Base-by-base conservation (phyloP, 2,797 vertebrate species). In the Macropodus opercularis region DNA sequence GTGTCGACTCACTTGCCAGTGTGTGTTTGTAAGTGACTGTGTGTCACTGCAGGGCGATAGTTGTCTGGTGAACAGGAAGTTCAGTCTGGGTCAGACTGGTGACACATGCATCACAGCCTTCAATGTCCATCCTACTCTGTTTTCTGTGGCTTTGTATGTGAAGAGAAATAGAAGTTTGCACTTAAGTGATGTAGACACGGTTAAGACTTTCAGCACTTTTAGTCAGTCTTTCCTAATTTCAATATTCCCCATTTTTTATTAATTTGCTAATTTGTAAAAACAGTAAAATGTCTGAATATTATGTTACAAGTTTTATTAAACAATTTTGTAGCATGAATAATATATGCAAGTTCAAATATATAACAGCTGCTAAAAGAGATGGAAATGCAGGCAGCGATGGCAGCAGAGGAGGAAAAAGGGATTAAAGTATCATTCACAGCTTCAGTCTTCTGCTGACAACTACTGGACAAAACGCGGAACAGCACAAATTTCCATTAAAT, bases 21-120 rank as follows among this genome's bases (percentile, higher is more conserved):
- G 56, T 51, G 65, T 42, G 27, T 47, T 57, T 60, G 40, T 46
- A 65, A 69, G 62, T 59, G 32, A 39, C 15, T 48, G 38, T 65
- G 66, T 56, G 66, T 63, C 76, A 83, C 83, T 67, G 60, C 32
- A 84, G 88, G 86, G 80, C 67, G 7, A 72, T 73, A 71, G 78
- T 76, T 89, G 83, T 88, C 79, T 66, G 86, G 89, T 90, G 86
- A 90, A 83, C 85, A 83, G 90, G 93, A 90, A 92, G 92, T 86
- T 84, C 75, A 89, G 71, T 90, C 89, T 89, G 81, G 91, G 91
- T 94, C 90, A 90, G 89, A 85, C 84, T 91, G 90, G 93, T 93
- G 92, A 94, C 93, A 95, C 57, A 77, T 66, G 65, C 57, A 81
- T 61, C 38, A 51, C 77, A 83, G 79, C 58, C 57, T 79, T 42